Base-by-base conservation (phyloP, 2,888 invertebrate species). In the Incurvaria masculella region DNA sequence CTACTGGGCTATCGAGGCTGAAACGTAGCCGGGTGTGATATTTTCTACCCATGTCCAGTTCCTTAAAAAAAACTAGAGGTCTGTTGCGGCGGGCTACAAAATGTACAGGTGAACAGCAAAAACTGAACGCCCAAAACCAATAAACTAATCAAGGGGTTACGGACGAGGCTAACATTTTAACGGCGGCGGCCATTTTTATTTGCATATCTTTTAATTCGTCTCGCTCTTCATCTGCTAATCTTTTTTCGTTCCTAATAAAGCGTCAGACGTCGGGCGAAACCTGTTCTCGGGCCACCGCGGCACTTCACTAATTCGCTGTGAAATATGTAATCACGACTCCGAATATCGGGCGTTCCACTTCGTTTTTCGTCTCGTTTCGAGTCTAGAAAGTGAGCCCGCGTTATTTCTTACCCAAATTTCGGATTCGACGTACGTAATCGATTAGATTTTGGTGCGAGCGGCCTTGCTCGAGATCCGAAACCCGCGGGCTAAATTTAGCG, bases 291-390 rank as follows among this genome's bases (percentile, higher is more conserved):
- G 61, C 62, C 59, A 65, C 45, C 40, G 42, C 45, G 42, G 43
- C 48, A 47, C 69, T 66, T 66, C 70, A 69, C 72, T 67, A 62
- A 64, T 64, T 62, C 70, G 74, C 78, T 78, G 78, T 76, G 75
- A 78, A 78, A 75, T 75, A 78, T 75, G 74, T 74, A 78, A 78
- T 78, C 78, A 78, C 78, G 78, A 78, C 65, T 71, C 66, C 64
- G 63, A 23, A 23, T 4, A 23, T n/a, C 23, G 23, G 23, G 10
- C 23, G 23, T 10, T 23, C 23, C 5, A 4, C 23, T 4, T 23
- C 4, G 23, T 4, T 23, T n/a, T 23, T 21, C n/a, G 71, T 68
- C 67, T 69, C 63, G 64, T 69, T 65, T 69, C 66, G 69, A 69
- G 71, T 70, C 64, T 63, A 56, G 63, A 66, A 64, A 63, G 59